Conservation (phyloP, 2,797 vertebrate genomes). For the Manis javanica region DNA sequence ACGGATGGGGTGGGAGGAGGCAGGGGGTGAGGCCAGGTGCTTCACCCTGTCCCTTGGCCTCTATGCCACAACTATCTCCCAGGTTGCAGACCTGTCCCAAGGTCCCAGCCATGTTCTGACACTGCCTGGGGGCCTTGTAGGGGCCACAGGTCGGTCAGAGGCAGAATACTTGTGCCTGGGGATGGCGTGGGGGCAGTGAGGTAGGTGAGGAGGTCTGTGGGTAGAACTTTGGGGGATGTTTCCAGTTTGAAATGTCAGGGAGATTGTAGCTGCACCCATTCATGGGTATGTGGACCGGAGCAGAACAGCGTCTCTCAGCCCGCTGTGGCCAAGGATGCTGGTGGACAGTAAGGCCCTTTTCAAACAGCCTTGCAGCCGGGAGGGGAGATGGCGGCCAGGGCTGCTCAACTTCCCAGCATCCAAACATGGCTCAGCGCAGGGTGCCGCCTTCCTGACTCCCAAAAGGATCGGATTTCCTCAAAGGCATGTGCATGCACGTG, state of each 20-base stretch:
- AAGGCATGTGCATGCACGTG: fast-evolving
- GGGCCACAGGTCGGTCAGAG: background rate
- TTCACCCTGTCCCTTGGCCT: background rate
- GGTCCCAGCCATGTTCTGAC: background rate
- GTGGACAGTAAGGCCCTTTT: background rate
- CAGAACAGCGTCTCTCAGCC: background rate
- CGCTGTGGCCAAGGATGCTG: fast-evolving
- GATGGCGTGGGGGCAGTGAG: background rate
- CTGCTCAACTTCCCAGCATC: background rate
- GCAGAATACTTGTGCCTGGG: background rate
- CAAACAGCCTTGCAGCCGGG: background rate
- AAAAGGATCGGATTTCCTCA: fast-evolving
- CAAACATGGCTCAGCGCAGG: background rate
- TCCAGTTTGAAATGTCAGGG: background rate
- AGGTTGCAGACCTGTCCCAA: background rate
- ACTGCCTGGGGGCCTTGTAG: fast-evolving
- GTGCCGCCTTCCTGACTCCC: fast-evolving
- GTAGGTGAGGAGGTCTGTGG: background rate
- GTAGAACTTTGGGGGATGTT: background rate
- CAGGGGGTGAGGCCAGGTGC: fast-evolving
- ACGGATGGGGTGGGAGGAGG: background rate
- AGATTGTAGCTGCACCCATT: fast-evolving
- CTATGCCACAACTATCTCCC: background rate
- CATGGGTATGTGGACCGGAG: background rate
- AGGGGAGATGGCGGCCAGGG: fast-evolving